Base-by-base conservation (phyloP, 2,113 vertebrate species). In the Megaleporinus macrocephalus region DNA sequence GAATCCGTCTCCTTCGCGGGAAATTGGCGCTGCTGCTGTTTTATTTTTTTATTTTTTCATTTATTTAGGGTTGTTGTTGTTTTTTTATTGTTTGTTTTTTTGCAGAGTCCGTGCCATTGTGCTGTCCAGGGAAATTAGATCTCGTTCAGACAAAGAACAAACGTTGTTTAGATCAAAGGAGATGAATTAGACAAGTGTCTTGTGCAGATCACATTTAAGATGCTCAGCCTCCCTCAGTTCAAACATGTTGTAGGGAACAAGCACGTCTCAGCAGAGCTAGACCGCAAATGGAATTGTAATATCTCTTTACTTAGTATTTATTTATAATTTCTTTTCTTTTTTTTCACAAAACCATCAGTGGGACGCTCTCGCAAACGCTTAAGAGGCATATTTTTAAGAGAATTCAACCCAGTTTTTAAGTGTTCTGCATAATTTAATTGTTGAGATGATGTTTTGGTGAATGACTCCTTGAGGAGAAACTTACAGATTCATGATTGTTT, bases 151-250 rank as follows among this genome's bases (percentile, higher is more conserved):
- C 71, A 65, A 79, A 71, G 62, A 59, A 66, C 47, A 73, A 47
- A 61, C 61, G 36, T 51, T 9, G 30, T 73, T 73, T 59, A 80
- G 33, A 77, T 76, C 61, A 73, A 59, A 73, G 26, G 24, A 75
- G 27, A 81, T 63, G 22, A 76, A 84, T 80, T 81, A 55, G 75
- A 82, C 61, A 63, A 79, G 47, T 53, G 70, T 33, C 79, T 73
- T 73, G 30, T 72, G 62, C 62, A 36, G 59, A 51, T 81, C 55
- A 29, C 74, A 44, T 81, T 33, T 68, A 49, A 78, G 36, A 57
- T 59, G 62, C 61, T 44, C 30, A 57, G 16, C 73, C 55, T 62
- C 59, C 30, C 57, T 63, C 72, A 66, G 78, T 72, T 70, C 29
- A 55, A 79, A 36, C 16, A 79, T 74, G 29, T 14, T 73, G 57